A percentile compares a stretch with the other conserved stretches of the same genome.
These are phyloP conservation scores for Venturia canescens DNA, from an alignment of 1,140 invertebrate species.

Conservation along the genomic window DNA sequence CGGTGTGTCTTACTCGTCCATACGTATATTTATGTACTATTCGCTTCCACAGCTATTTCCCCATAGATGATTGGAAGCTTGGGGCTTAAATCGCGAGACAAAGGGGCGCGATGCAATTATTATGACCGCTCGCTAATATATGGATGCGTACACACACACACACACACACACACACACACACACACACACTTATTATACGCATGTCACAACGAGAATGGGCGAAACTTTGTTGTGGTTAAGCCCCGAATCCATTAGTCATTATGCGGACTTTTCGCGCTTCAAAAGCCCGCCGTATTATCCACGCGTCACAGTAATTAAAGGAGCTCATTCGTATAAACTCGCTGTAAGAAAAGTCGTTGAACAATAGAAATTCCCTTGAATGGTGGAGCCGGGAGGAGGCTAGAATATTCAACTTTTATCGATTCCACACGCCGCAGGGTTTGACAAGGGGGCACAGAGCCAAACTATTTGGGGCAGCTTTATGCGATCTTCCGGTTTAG, in stretches of 20 bases:
- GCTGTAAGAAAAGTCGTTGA: background rate
- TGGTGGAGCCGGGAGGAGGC: no score
- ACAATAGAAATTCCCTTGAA: background rate
- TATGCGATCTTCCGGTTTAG: no score
- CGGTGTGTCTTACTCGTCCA: background rate
- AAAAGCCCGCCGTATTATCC: background rate
- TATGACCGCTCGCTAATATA: background rate
- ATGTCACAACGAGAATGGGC: no score
- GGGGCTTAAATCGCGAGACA: constrained; percentile 32
- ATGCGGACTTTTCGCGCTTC: background rate
- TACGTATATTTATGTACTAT: background rate
- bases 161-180: no score
- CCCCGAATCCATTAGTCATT: background rate
- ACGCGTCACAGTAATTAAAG: background rate
- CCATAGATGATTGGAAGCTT: constrained; percentile 38
- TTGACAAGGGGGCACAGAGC: no score
- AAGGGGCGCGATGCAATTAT: constrained; percentile 28
- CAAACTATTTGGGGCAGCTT: no score
- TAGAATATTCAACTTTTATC: no score
- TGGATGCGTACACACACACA: background rate
- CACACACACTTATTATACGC: no score
- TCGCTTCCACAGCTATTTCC: constrained; percentile 9
- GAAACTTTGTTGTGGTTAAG: constrained; percentile 31
- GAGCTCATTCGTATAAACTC: background rate
- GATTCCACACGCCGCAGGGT: no score